phyloP scores from a whole-genome alignment of 2,888 invertebrate genomes.

The Bombyx huttoni region DNA sequence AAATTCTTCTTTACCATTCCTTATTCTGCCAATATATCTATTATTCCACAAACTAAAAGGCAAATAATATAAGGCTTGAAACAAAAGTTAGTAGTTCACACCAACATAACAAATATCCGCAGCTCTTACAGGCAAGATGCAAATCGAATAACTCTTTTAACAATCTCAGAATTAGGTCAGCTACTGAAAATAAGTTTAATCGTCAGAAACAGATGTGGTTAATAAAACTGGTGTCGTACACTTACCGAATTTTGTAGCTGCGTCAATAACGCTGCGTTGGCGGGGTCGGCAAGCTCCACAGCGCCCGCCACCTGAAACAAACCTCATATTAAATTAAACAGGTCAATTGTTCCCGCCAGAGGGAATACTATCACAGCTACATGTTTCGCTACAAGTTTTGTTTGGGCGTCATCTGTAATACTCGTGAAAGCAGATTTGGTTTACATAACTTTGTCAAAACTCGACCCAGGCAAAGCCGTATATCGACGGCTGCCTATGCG shows the following conservation, averaged over 20 bases:
- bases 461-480: background rate
- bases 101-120: background rate
- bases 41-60: too few species aligned
- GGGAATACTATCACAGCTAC: slow-evolving; percentile 13
- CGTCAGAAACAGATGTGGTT: background rate
- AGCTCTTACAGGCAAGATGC: background rate
- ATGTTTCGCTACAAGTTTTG: too few species aligned
- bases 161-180: background rate
- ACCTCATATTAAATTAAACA: slow-evolving; percentile 33
- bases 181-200: slow-evolving; percentile 1
- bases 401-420: slow-evolving; percentile 8
- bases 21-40: too few species aligned
- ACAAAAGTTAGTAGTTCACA: too few species aligned
- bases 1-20: too few species aligned
- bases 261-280: slow-evolving; percentile 45
- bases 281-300: slow-evolving; percentile 49
- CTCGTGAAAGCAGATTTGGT: slow-evolving; percentile 1
- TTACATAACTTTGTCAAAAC: slow-evolving; percentile 2
- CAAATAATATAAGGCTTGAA: too few species aligned
- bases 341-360: slow-evolving; percentile 44
- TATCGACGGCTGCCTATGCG: too few species aligned
- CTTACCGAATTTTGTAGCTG: slow-evolving; percentile 53
- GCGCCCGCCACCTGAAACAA: slow-evolving; percentile 55
- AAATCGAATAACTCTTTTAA: background rate
- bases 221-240: slow-evolving; percentile 5